Evolutionary conservation across 2,113 vertebrate genomes (phyloP).

Genomic region (Tenrec ecaudatus): DNA sequence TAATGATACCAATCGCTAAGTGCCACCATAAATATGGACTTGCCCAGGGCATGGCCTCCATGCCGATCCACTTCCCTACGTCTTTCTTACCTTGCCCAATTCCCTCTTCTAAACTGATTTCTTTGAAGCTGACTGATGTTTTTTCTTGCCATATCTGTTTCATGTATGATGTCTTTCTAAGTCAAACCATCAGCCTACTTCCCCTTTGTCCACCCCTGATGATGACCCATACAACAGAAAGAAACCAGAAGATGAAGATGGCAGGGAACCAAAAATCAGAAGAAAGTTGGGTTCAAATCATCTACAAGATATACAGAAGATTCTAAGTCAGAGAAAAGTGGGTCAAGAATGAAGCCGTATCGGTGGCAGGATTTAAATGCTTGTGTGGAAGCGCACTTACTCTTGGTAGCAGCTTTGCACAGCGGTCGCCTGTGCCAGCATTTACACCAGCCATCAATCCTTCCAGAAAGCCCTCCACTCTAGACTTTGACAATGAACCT

Average conservation of each 20-base stretch:
- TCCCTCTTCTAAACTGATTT: not conserved
- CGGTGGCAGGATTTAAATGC: not conserved
- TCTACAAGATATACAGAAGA: not conserved
- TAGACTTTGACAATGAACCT: not conserved
- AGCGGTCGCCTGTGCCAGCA: not conserved
- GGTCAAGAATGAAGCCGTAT: slow-evolving; percentile 22
- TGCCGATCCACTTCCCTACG: not conserved
- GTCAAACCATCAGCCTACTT: not conserved
- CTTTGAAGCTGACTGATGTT: slow-evolving; percentile 33
- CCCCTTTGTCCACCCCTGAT: not conserved
- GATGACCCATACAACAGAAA: slow-evolving; percentile 4
- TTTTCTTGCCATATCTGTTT: slow-evolving; percentile 13
- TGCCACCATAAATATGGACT: not conserved
- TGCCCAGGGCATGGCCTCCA: not conserved
- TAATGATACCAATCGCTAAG: not conserved
- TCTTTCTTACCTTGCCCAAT: not conserved
- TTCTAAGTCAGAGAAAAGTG: not conserved
- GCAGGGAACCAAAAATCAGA: not conserved
- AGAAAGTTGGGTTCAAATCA: not conserved
- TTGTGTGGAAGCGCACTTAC: not conserved
- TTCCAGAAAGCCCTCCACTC: not conserved
- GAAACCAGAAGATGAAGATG: slow-evolving; percentile 18
- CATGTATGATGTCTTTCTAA: not conserved
- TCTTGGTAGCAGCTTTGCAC: not conserved
- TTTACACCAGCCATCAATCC: not conserved